A percentile compares a stretch with the other conserved stretches of the same genome.
Conservation (phyloP, 2,888 invertebrate species). For the Cartodere bifasciata region DNA sequence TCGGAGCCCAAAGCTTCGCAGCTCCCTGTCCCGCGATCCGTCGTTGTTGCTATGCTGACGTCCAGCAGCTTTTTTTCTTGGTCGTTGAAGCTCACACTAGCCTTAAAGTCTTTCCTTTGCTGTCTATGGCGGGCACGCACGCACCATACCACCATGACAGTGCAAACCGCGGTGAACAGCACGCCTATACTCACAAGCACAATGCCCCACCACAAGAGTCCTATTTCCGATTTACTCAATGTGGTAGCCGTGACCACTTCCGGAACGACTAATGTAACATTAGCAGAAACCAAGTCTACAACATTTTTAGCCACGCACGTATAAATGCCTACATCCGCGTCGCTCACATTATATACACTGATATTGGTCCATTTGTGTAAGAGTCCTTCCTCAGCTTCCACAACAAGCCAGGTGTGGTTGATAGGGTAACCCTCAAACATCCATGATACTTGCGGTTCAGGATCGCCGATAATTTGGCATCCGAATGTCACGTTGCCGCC, state of each 20-base stretch:
- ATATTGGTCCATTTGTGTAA: slow-evolving; percentile 61
- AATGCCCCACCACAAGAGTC: slow-evolving; percentile 58
- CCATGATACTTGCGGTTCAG: slow-evolving; percentile 74
- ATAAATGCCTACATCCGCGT: slow-evolving; percentile 73
- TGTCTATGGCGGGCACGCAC: slow-evolving; percentile 39
- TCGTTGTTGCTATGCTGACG: slow-evolving; percentile 61
- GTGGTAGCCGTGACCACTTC: slow-evolving; percentile 66
- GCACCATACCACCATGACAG: slow-evolving; percentile 47
- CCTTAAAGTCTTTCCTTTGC: slow-evolving; percentile 57
- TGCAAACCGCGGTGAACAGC: slow-evolving; percentile 45
- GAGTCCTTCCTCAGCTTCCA: slow-evolving; percentile 36
- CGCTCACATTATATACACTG: slow-evolving; percentile 70
- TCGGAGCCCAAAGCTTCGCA: slow-evolving; percentile 43
- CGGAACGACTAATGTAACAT: slow-evolving; percentile 51
- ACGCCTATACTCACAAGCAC: slow-evolving; percentile 59
- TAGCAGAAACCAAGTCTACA: slow-evolving; percentile 46
- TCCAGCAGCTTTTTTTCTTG: slow-evolving; percentile 80
- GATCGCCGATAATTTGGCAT: slow-evolving; percentile 71
- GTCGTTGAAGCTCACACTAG: slow-evolving; percentile 72
- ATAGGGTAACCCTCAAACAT: slow-evolving; percentile 60
- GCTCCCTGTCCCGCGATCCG: slow-evolving; percentile 45
- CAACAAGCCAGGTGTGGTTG: slow-evolving; percentile 38
- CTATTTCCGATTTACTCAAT: slow-evolving; percentile 56
- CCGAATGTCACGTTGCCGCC: slow-evolving; percentile 72
- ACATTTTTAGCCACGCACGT: slow-evolving; percentile 65